Percentiles rank a stretch among this genome's conserved stretches.
These are phyloP conservation scores for Allygus modestus DNA, from an alignment of 2,888 invertebrate species.

Conservation along the genomic window DNA sequence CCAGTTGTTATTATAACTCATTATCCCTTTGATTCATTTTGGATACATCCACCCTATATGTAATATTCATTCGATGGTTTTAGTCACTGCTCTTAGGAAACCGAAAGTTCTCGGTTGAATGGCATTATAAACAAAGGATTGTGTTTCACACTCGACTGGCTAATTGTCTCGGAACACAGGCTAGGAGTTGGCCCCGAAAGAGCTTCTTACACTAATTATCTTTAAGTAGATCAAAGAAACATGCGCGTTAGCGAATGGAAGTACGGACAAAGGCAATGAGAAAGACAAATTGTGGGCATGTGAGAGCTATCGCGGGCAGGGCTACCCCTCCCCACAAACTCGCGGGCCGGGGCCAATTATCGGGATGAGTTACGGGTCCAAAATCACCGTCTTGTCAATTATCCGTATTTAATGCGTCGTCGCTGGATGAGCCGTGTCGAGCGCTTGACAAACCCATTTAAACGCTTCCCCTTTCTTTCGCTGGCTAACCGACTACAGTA, in stretches of 20 bases:
- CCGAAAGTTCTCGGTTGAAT: too few relatives aligned
- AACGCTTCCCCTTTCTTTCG: constrained; percentile 10
- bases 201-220: background rate
- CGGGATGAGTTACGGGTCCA: constrained; percentile 40
- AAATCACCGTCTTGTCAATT: constrained; percentile 44
- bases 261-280: background rate
- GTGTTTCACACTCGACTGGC: too few relatives aligned
- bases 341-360: constrained; percentile 29
- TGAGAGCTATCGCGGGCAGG: background rate
- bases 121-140: too few relatives aligned
- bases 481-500: background rate
- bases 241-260: background rate
- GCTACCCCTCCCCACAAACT: background rate
- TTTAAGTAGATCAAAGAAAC: background rate
- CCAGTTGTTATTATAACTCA: too few relatives aligned
- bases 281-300: constrained; percentile 16
- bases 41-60: too few relatives aligned
- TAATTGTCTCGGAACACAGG: too few relatives aligned
- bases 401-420: constrained; percentile 28
- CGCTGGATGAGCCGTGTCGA: background rate
- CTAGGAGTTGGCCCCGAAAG: too few relatives aligned
- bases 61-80: too few relatives aligned
- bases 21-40: too few relatives aligned
- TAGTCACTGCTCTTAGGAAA: too few relatives aligned
- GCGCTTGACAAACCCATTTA: constrained; percentile 25